Evolutionary conservation across 1,140 invertebrate species (phyloP).

Genomic region (Nasonia longicornis): DNA sequence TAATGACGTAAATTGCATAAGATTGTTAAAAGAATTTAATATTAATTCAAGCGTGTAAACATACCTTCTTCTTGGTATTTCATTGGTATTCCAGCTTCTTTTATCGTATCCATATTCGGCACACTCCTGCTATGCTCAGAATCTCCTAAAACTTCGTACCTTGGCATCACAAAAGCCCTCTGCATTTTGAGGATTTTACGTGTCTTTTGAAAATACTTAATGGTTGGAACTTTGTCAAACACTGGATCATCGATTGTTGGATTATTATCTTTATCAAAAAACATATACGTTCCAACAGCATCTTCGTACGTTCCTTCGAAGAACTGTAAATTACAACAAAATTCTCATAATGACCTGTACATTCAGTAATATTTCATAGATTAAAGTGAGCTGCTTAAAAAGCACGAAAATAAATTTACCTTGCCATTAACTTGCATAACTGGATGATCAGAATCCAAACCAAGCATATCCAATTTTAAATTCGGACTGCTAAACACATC

Average conservation of each 20-base stretch:
- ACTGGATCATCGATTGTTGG: slow-evolving; percentile 63
- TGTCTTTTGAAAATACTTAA: slow-evolving; percentile 68
- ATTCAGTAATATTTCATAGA: slow-evolving; percentile 2
- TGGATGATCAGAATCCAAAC: slow-evolving; percentile 70
- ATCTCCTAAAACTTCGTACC: slow-evolving; percentile 60
- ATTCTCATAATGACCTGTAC: slow-evolving; percentile 2
- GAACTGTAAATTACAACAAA: slow-evolving; percentile 55
- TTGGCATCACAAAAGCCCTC: slow-evolving; percentile 66
- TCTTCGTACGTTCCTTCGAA: slow-evolving; percentile 70
- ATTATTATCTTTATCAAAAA: slow-evolving; percentile 67
- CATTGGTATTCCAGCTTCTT: slow-evolving; percentile 58
- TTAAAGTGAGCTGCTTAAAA: neutral
- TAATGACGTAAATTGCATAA: neutral
- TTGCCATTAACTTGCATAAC: slow-evolving; percentile 71
- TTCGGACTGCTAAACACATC: slow-evolving; percentile 58
- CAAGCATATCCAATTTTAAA: slow-evolving; percentile 67
- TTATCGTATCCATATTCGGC: slow-evolving; percentile 57
- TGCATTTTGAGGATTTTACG: slow-evolving; percentile 70
- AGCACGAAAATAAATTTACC: slow-evolving; percentile 53
- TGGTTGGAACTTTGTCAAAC: slow-evolving; percentile 64
- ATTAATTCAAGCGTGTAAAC: neutral
- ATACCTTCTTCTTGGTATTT: slow-evolving; percentile 60
- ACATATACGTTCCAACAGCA: slow-evolving; percentile 68
- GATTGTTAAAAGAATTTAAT: neutral
- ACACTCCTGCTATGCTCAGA: slow-evolving; percentile 52